Percentiles rank a stretch among this genome's conserved stretches.
Evolutionary conservation across 2,888 invertebrate genomes (phyloP).

Genomic region (Marronus borbonicus): DNA sequence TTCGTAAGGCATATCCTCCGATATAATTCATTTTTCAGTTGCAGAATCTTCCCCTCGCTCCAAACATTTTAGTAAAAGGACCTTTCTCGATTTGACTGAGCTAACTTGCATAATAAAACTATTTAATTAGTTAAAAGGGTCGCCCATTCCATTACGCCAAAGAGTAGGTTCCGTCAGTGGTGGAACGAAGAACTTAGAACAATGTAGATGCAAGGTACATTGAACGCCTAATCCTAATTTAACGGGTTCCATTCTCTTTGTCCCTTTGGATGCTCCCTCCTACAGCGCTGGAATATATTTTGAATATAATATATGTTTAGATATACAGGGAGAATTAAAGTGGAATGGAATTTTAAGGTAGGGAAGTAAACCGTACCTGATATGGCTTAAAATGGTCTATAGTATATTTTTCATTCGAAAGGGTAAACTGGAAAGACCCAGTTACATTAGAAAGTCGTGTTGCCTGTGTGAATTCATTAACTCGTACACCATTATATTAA

Average conservation of each 20-base stretch:
- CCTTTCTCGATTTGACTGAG: conserved; percentile 35
- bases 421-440: too few relatives aligned
- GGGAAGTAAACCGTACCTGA: too few relatives aligned
- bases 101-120: conserved; percentile 55
- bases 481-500: too few relatives aligned
- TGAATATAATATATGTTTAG: conserved; percentile 12
- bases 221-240: conserved; percentile 69
- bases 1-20: background rate
- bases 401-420: too few relatives aligned
- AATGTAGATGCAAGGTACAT: conserved; percentile 65
- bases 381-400: too few relatives aligned
- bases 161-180: conserved; percentile 35
- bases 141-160: conserved; percentile 40
- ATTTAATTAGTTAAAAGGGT: conserved; percentile 56
- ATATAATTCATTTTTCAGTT: background rate
- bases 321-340: background rate
- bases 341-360: too few relatives aligned
- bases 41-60: background rate
- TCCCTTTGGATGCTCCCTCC: conserved; percentile 29
- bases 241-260: conserved; percentile 67
- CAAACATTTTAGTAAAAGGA: background rate
- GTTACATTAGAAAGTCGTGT: too few relatives aligned
- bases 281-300: conserved; percentile 11
- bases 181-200: conserved; percentile 43
- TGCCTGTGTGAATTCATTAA: too few relatives aligned